Evolutionary conservation across 2,888 invertebrate genomes (phyloP), one percentile per base, ranked within the genome.

Genomic region (Bellardia pandia): DNA sequence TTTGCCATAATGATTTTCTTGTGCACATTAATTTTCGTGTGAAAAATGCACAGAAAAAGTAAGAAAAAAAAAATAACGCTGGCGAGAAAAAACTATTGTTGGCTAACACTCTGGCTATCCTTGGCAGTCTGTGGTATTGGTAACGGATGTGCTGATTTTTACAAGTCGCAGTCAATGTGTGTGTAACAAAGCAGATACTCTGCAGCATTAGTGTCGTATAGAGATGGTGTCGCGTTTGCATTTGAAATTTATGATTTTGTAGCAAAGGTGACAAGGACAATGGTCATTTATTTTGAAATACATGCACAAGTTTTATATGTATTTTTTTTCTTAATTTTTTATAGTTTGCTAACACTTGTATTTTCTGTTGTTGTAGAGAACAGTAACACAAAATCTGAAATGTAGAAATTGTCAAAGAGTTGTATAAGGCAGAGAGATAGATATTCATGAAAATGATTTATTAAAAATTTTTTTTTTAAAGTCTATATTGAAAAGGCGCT

Each of bases 191-290:
- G 58, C 62, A 69, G 48, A 75, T n/a, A 48, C 30, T 58, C 14
- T 14, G 16, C 45, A 83, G 60, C 88, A 86, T 90, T 90, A 89
- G 89, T 91, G 89, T 91, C 91, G 89, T 91, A 45, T 83, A 90
- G 92, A 92, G 91, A 91, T 72, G 79, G 75, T 83, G 87, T 88
- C 83, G 78, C 78, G 85, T 81, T 75, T 86, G 60, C 86, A 89
- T 90, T 90, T 89, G 85, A 90, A 90, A 92, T 92, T 92, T 92
- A 92, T 92, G 90, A 90, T 88, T 88, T 88, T 86, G 82, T 86
- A 86, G 87, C 80, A 83, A 88, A 89, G 88, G 88, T 89, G 89
- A 89, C 87, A 88, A 85, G 83, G 82, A 88, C 87, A 88, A 88
- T 88, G 86, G 86, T 88, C 86, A 86, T 90, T 89, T 88, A 79